phyloP scores from a whole-genome alignment of 2,888 invertebrate genomes.

The Herminia tarsipennalis region DNA sequence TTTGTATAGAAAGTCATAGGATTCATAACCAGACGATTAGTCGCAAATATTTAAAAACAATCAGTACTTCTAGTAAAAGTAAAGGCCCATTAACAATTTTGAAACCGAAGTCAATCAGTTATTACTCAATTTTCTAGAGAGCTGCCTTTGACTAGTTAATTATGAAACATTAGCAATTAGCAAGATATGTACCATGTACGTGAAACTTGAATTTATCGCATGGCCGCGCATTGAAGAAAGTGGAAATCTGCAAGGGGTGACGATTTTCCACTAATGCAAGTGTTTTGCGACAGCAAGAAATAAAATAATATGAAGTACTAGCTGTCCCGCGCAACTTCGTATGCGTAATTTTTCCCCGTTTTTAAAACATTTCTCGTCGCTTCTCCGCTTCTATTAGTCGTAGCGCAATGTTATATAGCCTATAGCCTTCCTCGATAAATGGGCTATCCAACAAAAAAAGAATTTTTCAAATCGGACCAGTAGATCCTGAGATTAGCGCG shows the following conservation, averaged over 20 bases:
- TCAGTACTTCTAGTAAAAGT: not conserved
- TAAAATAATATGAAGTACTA: not conserved
- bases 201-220: slow-evolving; percentile 69
- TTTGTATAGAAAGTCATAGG: no score
- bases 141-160: slow-evolving; percentile 41
- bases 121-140: slow-evolving; percentile 39
- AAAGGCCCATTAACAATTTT: not conserved
- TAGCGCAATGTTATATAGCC: no score
- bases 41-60: no score
- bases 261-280: slow-evolving; percentile 40
- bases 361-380: no score
- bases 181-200: slow-evolving; percentile 54
- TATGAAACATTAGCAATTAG: slow-evolving; percentile 47
- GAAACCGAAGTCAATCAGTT: slow-evolving; percentile 1
- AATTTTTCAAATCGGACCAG: no score
- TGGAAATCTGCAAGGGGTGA: slow-evolving; percentile 63
- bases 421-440: no score
- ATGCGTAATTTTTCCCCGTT: no score
- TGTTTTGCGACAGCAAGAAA: slow-evolving; percentile 13
- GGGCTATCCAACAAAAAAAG: no score
- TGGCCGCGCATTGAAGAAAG: slow-evolving; percentile 68
- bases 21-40: no score
- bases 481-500: no score
- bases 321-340: no score
- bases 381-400: no score